A percentile compares a stretch with the other conserved stretches of the same genome.
These are phyloP conservation scores for Tokudaia muenninki DNA, from an alignment of 2,797 vertebrate species.

Conservation along the genomic window DNA sequence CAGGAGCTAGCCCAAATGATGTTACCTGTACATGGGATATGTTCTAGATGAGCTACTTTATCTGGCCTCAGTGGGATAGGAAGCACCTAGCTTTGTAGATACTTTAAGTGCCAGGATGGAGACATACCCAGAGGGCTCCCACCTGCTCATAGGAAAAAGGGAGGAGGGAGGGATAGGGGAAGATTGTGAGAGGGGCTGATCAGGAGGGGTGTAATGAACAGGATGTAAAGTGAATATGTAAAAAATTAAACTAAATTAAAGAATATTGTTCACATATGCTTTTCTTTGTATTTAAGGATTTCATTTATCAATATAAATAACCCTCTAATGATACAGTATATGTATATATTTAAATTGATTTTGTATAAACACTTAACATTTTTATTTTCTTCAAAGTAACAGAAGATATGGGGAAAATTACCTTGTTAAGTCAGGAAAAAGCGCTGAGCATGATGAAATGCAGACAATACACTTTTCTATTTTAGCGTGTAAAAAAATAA, in stretches of 20 bases:
- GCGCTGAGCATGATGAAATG: conserved; percentile 64
- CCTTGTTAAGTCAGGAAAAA: conserved; percentile 35
- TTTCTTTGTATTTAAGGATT: not conserved
- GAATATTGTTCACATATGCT: not conserved
- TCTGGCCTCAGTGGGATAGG: not conserved
- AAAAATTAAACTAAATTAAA: not conserved
- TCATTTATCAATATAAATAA: not conserved
- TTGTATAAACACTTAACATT: not conserved
- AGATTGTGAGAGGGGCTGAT: not conserved
- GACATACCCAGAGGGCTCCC: not conserved
- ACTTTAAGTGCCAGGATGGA: not conserved
- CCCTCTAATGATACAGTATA: not conserved
- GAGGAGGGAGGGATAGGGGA: not conserved
- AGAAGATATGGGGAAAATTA: conserved; percentile 41
- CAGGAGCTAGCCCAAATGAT: no score
- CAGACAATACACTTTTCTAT: conserved; percentile 25
- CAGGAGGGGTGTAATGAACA: not conserved
- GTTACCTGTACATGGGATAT: not conserved
- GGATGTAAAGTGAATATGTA: not conserved
- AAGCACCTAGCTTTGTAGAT: not conserved
- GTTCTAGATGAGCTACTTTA: not conserved
- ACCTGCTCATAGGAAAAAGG: not conserved
- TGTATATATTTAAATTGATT: not conserved
- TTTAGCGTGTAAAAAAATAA: conserved; percentile 60
- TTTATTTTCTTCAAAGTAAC: not conserved